These are phyloP conservation scores for Mongoloraphidia duomilia DNA, from an alignment of 2,888 invertebrate species.

Conservation along the genomic window DNA sequence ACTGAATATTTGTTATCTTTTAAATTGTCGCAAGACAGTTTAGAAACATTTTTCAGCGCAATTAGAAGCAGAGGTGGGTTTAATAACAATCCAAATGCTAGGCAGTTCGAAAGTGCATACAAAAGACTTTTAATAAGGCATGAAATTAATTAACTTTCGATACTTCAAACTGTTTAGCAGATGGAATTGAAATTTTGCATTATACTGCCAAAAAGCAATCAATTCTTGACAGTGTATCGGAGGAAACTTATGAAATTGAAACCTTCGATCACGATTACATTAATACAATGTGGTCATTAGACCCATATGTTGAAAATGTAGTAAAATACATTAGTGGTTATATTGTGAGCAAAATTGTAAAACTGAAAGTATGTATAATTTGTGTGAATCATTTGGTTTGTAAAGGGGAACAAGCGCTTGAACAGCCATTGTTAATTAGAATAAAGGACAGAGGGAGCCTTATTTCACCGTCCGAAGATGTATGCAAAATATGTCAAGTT, in stretches of 20 bases:
- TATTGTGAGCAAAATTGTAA: not conserved
- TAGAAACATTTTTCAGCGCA: conserved; percentile 12
- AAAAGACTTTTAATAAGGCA: conserved; percentile 6
- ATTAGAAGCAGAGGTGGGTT: conserved; percentile 12
- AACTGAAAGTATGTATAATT: not conserved
- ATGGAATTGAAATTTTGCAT: conserved; percentile 3
- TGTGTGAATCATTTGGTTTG: not conserved
- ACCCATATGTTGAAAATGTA: not conserved
- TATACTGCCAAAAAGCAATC: not conserved
- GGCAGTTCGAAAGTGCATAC: conserved; percentile 9
- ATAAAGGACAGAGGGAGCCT: not conserved
- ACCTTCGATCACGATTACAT: not conserved
- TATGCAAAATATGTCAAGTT: not conserved
- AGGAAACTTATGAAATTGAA: not conserved
- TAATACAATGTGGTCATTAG: not conserved
- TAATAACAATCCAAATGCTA: conserved; percentile 12
- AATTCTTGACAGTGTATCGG: not conserved
- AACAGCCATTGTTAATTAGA: not conserved
- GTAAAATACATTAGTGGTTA: not conserved
- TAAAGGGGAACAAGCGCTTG: not conserved
- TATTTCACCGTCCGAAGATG: not conserved
- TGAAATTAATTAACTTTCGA: too few relatives aligned
- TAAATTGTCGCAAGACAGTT: conserved; percentile 10
- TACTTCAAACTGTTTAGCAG: conserved; percentile 3
- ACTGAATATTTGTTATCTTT: conserved; percentile 8